Conservation (phyloP, 2,888 invertebrate genomes). For the Petrophora chlorosata region DNA sequence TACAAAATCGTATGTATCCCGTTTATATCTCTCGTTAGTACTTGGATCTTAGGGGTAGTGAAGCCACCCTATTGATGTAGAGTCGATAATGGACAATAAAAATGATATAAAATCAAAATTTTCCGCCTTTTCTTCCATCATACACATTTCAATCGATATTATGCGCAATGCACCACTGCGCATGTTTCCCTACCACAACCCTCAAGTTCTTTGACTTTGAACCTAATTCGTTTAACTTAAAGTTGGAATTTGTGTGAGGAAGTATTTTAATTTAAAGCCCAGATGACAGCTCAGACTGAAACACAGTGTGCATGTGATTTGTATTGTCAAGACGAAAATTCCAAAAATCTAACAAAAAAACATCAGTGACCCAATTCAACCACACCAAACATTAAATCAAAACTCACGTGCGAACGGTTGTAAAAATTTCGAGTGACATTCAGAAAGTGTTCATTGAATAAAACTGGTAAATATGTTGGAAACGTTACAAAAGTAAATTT, state of each 20-base stretch:
- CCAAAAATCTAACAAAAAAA: constrained; percentile 7
- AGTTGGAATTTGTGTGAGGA: constrained; percentile 28
- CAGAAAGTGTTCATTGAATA: constrained; percentile 24
- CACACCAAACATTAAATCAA: constrained; percentile 6
- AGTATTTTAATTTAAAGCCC: constrained; percentile 37
- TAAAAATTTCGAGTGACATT: background rate
- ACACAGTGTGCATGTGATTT: constrained; percentile 70
- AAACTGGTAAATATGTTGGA: too few species aligned
- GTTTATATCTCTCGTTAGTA: background rate
- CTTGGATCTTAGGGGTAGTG: background rate
- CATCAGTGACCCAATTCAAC: background rate
- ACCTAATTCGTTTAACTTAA: constrained; percentile 26
- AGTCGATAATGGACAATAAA: constrained; percentile 21
- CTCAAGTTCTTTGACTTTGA: constrained; percentile 31
- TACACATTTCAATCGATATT: constrained; percentile 77
- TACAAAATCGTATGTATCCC: background rate
- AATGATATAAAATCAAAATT: constrained; percentile 48
- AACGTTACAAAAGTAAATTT: constrained; percentile 10
- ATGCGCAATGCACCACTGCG: constrained; percentile 80
- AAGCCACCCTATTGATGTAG: constrained; percentile 14
- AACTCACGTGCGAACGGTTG: constrained; percentile 15
- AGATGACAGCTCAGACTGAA: constrained; percentile 70
- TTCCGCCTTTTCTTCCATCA: constrained; percentile 74
- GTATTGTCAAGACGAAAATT: constrained; percentile 49
- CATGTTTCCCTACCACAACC: constrained; percentile 64